Evolutionary conservation across 2,888 invertebrate species (phyloP).

Genomic region (Ormyrus rosae): DNA sequence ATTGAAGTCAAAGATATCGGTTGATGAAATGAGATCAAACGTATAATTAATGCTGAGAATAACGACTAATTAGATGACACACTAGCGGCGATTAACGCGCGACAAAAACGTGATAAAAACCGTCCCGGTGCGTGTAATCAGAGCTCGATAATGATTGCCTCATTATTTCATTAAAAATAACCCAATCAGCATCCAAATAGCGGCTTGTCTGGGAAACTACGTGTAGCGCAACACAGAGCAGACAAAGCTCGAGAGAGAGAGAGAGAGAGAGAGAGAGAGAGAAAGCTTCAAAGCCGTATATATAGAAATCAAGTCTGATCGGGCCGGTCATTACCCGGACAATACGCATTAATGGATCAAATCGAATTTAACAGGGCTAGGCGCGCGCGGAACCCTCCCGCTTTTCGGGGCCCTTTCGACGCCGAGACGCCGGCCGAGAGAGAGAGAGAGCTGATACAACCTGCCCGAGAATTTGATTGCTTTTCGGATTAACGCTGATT

Average conservation of each 20-base stretch:
- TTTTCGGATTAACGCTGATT: slow-evolving; percentile 73
- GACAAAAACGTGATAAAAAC: neutral
- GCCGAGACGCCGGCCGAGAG: neutral
- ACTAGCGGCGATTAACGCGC: neutral
- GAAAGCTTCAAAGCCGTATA: slow-evolving; percentile 12
- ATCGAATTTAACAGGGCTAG: slow-evolving; percentile 70
- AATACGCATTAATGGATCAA: slow-evolving; percentile 73
- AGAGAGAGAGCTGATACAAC: slow-evolving; percentile 8
- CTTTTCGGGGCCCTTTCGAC: neutral
- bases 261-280: slow-evolving; percentile 4
- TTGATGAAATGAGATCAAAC: too few species aligned
- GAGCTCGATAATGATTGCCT: neutral
- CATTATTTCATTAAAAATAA: slow-evolving; percentile 20
- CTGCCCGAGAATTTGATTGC: slow-evolving; percentile 69
- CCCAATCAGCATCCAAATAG: slow-evolving; percentile 3
- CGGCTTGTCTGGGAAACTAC: neutral
- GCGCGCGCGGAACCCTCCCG: slow-evolving; percentile 58
- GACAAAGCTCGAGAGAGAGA: neutral
- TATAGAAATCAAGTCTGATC: slow-evolving; percentile 40
- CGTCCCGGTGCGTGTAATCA: neutral
- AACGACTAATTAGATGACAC: too few species aligned
- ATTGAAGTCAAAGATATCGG: too few species aligned
- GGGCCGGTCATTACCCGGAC: slow-evolving; percentile 69
- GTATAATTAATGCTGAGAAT: too few species aligned
- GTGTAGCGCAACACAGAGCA: neutral